Evolutionary conservation across 92 coral and sea anemone species (phyloP).

Genomic region (Epizoanthus ramosus): DNA sequence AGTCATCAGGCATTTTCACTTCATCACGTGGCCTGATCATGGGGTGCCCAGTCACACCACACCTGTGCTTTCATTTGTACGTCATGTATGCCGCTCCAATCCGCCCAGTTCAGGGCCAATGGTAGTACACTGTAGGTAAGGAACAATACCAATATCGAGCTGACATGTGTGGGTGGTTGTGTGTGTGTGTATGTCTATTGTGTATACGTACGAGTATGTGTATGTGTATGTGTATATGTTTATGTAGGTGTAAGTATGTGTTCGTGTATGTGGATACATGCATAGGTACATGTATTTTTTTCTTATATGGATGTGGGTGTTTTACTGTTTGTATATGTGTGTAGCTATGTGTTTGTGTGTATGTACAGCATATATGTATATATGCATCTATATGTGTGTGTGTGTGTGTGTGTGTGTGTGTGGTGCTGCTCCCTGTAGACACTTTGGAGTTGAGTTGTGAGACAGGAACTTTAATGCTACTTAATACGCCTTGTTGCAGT

Average conservation of each 20-base stretch:
- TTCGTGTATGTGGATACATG: background rate
- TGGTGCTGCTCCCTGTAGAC: too few relatives aligned
- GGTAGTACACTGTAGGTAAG: slow-evolving; percentile 91
- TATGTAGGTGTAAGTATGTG: too few relatives aligned
- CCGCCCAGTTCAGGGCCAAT: slow-evolving; percentile 84
- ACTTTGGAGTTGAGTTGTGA: background rate
- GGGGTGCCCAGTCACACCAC: slow-evolving; percentile 97
- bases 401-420: too few relatives aligned
- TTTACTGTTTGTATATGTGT: too few relatives aligned
- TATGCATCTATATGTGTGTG: too few relatives aligned
- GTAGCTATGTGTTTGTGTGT: too few relatives aligned
- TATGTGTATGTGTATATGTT: too few relatives aligned
- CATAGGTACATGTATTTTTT: too few relatives aligned
- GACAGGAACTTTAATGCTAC: background rate
- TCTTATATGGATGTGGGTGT: too few relatives aligned
- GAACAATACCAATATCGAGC: background rate
- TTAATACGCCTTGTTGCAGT: slow-evolving; percentile 40
- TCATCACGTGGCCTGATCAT: slow-evolving; percentile 98
- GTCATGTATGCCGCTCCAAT: slow-evolving; percentile 68
- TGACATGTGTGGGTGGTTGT: background rate
- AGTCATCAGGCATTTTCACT: slow-evolving; percentile 85
- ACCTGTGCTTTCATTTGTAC: slow-evolving; percentile 87
- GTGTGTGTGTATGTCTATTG: too few relatives aligned
- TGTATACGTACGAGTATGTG: too few relatives aligned
- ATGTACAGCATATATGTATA: too few relatives aligned